Evolutionary conservation across 64 coral and sea anemone genomes (phyloP).

Genomic region (Pocillopora damicornis): DNA sequence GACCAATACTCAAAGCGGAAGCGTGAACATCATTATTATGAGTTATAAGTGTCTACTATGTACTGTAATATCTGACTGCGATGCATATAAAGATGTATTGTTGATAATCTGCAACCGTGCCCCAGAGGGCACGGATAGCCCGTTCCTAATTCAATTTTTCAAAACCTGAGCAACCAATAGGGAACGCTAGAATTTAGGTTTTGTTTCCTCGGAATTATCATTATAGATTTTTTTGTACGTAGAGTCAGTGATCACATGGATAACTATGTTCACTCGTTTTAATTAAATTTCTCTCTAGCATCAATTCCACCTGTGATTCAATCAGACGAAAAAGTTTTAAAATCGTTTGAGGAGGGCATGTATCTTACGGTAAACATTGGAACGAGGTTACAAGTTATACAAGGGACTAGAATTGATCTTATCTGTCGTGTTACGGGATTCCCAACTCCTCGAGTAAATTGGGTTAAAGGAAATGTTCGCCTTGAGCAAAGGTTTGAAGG

Average conservation of each 20-base stretch:
- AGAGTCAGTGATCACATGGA: background rate
- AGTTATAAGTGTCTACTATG: no score
- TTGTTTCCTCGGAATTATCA: no score
- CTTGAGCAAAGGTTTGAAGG: background rate
- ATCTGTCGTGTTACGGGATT: constrained; percentile 25
- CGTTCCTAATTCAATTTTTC: no score
- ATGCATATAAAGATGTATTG: no score
- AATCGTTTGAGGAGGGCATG: constrained; percentile 4
- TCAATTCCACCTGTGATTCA: background rate
- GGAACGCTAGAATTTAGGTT: no score
- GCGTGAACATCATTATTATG: no score
- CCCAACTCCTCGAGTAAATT: constrained; percentile 11
- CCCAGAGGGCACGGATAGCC: no score
- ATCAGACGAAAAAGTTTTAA: background rate
- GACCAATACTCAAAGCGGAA: no score
- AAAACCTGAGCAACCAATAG: no score
- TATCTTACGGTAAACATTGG: background rate
- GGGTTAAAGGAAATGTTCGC: constrained; percentile 4
- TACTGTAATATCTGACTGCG: no score
- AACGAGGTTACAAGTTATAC: constrained; percentile 4
- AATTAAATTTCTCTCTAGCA: background rate
- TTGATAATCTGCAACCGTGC: no score
- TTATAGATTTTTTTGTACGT: no score
- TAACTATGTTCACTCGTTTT: background rate
- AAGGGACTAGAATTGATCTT: constrained; percentile 6